Base-by-base conservation (phyloP, 2,113 vertebrate genomes). In the Ptilorrhoa leucosticta region DNA sequence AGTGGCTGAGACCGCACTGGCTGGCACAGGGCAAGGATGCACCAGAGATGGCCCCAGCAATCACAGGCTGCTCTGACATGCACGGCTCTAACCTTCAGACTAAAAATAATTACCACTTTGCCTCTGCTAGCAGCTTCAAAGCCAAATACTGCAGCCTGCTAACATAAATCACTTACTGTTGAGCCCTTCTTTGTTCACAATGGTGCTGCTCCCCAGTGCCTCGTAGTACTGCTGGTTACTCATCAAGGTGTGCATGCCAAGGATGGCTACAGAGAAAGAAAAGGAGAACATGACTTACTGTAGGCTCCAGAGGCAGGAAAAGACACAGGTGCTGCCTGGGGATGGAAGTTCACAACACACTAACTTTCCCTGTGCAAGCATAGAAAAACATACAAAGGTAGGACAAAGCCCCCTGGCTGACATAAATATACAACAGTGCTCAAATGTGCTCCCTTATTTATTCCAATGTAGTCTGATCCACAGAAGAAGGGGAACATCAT, bases 161-260 rank as follows among this genome's bases (percentile, higher is more conserved):
- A 31, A 64, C 13, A 7, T 6, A 80, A 76, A 87, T 50, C 22
- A 98, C 99, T 98, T 98, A 99, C 99, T 99, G 98, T 99, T 99
- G 83, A 99, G 98, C 65, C 99, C 99, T 96, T 99, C 99, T 97
- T 99, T 99, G 98, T 99, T 99, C 96, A 99, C 99, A 0, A 99
- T 99, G 91, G 98, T 99, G 97, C 98, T 99, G 98, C 99, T 99
- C 89, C 99, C 99, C 96, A 99, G 96, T 20, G 99, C 99, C 97
- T 99, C 99, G 24, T 99, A 99, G 97, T 99, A 99, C 97, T 99
- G 99, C 96, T 99, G 99, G 97, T 99, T 99, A 94, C 99, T 99
- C 99, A 99, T 99, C 96, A 99, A 98, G 10, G 99, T 99, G 97
- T 99, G 99, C 99, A 99, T 99, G 31, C 99, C 99, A 96, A 99